These are phyloP conservation scores for Pomacea canaliculata DNA, from an alignment of 2,888 invertebrate species.

Conservation along the genomic window DNA sequence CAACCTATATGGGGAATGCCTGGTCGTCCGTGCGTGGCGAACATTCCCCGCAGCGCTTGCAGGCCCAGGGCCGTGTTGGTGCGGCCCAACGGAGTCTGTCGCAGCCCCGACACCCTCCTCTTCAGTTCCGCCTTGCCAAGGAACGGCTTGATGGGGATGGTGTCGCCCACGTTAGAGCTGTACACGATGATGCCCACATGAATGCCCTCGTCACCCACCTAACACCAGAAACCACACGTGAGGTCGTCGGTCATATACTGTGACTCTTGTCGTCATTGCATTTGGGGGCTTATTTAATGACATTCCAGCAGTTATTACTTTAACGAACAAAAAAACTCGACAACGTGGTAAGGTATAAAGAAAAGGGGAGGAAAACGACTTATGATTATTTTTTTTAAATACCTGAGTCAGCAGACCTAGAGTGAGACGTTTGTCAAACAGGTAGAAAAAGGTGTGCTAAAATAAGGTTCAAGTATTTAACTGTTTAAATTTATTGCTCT, in stretches of 20 bases:
- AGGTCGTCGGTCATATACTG: not conserved
- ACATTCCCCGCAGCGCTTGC: constrained; percentile 39
- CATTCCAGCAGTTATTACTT: not conserved
- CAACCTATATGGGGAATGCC: constrained; percentile 51
- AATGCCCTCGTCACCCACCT: constrained; percentile 29
- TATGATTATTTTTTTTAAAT: too few relatives aligned
- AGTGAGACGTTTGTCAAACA: too few relatives aligned
- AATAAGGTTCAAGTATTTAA: too few relatives aligned
- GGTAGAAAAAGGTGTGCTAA: too few relatives aligned
- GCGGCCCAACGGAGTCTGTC: constrained; percentile 27
- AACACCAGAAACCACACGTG: not conserved
- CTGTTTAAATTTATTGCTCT: too few relatives aligned
- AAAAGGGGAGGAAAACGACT: too few relatives aligned
- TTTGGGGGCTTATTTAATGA: too few relatives aligned
- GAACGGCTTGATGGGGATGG: constrained; percentile 47
- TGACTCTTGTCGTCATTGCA: too few relatives aligned
- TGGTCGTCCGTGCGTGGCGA: constrained; percentile 39
- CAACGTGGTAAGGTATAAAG: too few relatives aligned
- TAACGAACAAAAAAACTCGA: not conserved
- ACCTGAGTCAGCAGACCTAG: too few relatives aligned
- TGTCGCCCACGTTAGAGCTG: constrained; percentile 50
- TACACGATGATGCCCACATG: constrained; percentile 47
- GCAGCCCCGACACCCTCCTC: constrained; percentile 13
- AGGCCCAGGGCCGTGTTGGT: constrained; percentile 34
- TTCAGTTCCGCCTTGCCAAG: constrained; percentile 29